phyloP scores from a whole-genome alignment of 2,113 vertebrate genomes.

The Ochotona princeps region DNA sequence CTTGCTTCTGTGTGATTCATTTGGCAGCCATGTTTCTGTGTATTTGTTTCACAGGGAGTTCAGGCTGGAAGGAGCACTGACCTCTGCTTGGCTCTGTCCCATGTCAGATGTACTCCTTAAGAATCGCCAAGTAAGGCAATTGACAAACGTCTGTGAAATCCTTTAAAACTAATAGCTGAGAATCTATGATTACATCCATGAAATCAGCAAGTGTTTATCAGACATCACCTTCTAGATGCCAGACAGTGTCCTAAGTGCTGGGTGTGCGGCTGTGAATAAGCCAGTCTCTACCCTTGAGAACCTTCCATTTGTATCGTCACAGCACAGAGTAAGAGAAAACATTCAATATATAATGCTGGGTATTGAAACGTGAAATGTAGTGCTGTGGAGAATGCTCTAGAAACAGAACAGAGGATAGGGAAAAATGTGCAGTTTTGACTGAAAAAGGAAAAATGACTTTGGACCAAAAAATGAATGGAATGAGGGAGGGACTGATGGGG shows the following conservation, averaged over 20 bases:
- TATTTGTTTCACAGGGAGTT: not conserved
- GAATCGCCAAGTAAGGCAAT: not conserved
- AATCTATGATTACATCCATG: not conserved
- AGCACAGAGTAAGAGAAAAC: not conserved
- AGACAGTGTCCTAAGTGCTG: not conserved
- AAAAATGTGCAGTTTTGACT: not conserved
- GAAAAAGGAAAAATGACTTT: not conserved
- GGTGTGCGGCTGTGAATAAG: not conserved
- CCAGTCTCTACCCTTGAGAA: not conserved
- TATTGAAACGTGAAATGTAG: not conserved
- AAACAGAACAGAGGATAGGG: not conserved
- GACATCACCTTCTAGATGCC: not conserved
- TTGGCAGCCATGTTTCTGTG: constrained; percentile 26
- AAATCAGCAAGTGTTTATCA: not conserved
- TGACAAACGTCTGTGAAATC: not conserved
- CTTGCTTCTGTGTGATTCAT: not conserved
- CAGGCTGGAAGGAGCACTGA: not conserved
- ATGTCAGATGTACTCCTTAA: not conserved
- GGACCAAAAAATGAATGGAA: not conserved
- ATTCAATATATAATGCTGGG: not conserved
- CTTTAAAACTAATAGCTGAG: not conserved
- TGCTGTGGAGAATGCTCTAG: not conserved
- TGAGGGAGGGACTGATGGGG: not conserved
- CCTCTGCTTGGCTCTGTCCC: not conserved
- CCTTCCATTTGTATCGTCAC: not conserved